Evolutionary conservation across 2,888 invertebrate species (phyloP).

Genomic region (Dryobota labecula): DNA sequence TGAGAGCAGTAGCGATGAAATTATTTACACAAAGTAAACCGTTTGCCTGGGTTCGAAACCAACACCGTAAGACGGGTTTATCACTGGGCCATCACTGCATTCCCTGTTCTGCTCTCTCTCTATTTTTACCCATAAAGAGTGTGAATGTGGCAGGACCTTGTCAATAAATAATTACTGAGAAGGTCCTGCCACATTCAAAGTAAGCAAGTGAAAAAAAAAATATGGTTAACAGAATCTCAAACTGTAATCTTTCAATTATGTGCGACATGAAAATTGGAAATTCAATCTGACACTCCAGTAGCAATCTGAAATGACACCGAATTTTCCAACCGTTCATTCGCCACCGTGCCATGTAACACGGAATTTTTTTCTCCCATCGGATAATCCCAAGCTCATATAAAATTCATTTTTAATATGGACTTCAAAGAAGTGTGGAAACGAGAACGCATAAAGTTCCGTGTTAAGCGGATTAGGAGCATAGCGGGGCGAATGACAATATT

Average conservation of each 20-base stretch:
- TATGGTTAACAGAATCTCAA: neutral
- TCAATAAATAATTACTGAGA: too few species aligned
- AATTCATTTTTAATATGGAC: slow-evolving; percentile 59
- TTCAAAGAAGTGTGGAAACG: slow-evolving; percentile 43
- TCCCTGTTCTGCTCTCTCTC: too few species aligned
- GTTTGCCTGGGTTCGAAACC: too few species aligned
- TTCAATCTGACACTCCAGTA: neutral
- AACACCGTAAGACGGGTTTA: too few species aligned
- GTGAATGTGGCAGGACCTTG: too few species aligned
- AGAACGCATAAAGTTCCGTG: slow-evolving; percentile 25
- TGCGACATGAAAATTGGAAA: neutral
- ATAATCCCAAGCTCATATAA: slow-evolving; percentile 36
- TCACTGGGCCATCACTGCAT: too few species aligned
- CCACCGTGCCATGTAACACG: neutral
- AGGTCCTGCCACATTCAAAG: too few species aligned
- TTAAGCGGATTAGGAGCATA: slow-evolving; percentile 43
- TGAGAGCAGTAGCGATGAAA: too few species aligned
- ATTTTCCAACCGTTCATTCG: slow-evolving; percentile 5
- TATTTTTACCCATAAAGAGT: too few species aligned
- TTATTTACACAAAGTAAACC: too few species aligned
- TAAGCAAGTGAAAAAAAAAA: too few species aligned
- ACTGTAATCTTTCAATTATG: neutral
- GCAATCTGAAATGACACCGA: slow-evolving; percentile 21
- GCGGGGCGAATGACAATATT: slow-evolving; percentile 23
- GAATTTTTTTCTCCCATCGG: slow-evolving; percentile 18